Percentiles rank a stretch among this genome's conserved stretches.
Evolutionary conservation across 2,888 invertebrate genomes (phyloP).

Genomic region (Hyposoter didymator): DNA sequence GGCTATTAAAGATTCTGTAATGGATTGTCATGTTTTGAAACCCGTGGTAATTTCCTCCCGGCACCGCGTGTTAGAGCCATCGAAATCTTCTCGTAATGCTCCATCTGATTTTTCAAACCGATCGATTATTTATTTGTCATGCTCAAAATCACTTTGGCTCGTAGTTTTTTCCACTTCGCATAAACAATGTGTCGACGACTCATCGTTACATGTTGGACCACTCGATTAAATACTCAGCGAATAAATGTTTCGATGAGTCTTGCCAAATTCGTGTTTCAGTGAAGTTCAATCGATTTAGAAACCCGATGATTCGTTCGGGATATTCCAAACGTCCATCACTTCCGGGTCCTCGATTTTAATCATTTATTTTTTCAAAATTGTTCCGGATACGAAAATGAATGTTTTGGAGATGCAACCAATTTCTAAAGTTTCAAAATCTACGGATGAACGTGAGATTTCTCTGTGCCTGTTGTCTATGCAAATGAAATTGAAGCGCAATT

Average conservation of each 20-base stretch:
- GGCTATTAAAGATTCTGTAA: slow-evolving; percentile 1
- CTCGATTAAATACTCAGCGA: neutral
- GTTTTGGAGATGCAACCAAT: neutral
- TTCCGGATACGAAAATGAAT: neutral
- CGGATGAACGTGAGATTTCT: no score
- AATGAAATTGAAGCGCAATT: no score
- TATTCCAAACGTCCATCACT: neutral
- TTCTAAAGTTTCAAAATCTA: neutral
- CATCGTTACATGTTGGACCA: neutral
- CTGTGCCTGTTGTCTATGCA: no score
- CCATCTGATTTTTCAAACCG: neutral
- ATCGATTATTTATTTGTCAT: slow-evolving; percentile 26
- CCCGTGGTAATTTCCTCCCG: neutral
- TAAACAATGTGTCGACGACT: slow-evolving; percentile 13
- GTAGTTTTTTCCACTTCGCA: slow-evolving; percentile 16
- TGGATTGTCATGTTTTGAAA: slow-evolving; percentile 26
- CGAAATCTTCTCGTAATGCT: slow-evolving; percentile 1
- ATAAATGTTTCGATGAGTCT: slow-evolving; percentile 14
- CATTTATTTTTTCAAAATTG: neutral
- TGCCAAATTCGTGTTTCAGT: no score
- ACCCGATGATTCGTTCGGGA: neutral
- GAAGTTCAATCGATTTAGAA: neutral
- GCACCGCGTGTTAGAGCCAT: neutral
- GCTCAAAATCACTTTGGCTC: slow-evolving; percentile 29
- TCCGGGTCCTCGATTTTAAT: no score